Evolutionary conservation across 2,797 vertebrate species (phyloP), one percentile per base, ranked within the genome.

Genomic region (Gymnoscopelus microlampas): DNA sequence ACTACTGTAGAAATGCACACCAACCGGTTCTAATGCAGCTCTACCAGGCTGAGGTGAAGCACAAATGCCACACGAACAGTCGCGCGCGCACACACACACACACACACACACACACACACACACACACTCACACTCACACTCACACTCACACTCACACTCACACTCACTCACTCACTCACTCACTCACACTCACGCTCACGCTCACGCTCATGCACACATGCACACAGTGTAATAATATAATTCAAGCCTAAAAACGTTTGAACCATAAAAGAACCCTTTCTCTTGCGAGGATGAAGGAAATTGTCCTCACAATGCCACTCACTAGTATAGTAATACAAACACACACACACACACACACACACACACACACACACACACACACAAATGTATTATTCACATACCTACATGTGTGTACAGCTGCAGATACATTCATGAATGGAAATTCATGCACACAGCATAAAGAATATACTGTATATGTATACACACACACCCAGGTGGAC

Each of bases 1-100:
- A 99, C 74, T 99, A 99, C 77, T 98, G 96, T 72, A 94, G 97
- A 66, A 93, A 97, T 0, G 97, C 97, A 0, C 82, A 93, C 0
- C 92, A 94, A 15, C 95, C 95, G 0, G 82, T 97, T 65, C 93
- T 99, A 71, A 83, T 99, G 77, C 97, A 97, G 88, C 94, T 98
- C 74, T 99, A 98, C 85, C 96, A 96, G 87, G 95, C 95, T 0
- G 95, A 99, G 96, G 97, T 98, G 75, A 87, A 83, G 61, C 53
- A 56, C 23, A 24, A 15, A 35, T 8, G 7, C 35, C 47, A n/a
- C 48, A 14, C 60, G 15, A 13, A 15, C 48, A 51, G 49, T 29
- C 50, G 32, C 61, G 13, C 54, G 51, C 23, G 13, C 29, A 39
- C 61, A 29, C 49, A n/a, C 61, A 53, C 24, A 15, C 49, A 32